Conservation (phyloP, 2,888 invertebrate species). For the Taenaris catops region DNA sequence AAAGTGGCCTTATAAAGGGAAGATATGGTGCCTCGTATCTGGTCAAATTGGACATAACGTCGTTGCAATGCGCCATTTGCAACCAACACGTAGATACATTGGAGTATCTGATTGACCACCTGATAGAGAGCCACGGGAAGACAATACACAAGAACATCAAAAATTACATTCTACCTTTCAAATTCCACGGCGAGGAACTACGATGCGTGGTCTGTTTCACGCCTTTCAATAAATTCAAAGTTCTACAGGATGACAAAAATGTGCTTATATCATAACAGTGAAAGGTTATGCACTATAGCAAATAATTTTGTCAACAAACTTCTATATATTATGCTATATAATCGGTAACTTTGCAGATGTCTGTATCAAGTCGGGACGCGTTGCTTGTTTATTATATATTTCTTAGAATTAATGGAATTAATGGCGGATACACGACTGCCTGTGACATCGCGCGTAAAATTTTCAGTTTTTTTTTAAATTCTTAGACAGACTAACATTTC, state of each 20-base stretch:
- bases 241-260: slow-evolving; percentile 36
- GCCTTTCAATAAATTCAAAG: slow-evolving; percentile 32
- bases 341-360: too few species aligned
- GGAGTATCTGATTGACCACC: slow-evolving; percentile 32
- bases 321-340: too few species aligned
- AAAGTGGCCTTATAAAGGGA: slow-evolving; percentile 14
- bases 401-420: too few species aligned
- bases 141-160: slow-evolving; percentile 33
- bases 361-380: too few species aligned
- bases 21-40: slow-evolving; percentile 26
- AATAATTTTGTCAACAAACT: too few species aligned
- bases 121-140: slow-evolving; percentile 32
- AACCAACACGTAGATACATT: slow-evolving; percentile 27
- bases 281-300: too few species aligned
- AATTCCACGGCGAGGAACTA: slow-evolving; percentile 32
- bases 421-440: too few species aligned
- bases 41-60: slow-evolving; percentile 41
- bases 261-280: too few species aligned
- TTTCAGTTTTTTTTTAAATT: too few species aligned
- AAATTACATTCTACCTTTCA: slow-evolving; percentile 39
- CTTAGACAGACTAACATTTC: too few species aligned
- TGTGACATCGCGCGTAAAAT: too few species aligned
- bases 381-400: too few species aligned
- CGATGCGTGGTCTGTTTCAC: slow-evolving; percentile 32
- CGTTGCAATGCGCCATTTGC: slow-evolving; percentile 36